Conservation (phyloP, 2,797 vertebrate genomes). For the Poeciliopsis paucimaculata region DNA sequence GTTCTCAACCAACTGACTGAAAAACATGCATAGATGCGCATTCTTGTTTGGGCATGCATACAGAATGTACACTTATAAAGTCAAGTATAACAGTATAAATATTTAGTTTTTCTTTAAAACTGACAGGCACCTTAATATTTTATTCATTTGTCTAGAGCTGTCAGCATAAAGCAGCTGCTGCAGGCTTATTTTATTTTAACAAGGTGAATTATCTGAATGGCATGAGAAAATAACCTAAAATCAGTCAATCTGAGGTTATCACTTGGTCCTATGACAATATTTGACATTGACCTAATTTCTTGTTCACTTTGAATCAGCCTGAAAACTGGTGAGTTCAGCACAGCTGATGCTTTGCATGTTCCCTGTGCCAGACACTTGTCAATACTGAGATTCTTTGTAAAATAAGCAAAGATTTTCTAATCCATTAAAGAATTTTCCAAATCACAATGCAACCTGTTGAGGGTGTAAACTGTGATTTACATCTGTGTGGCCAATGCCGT, state of each 20-base stretch:
- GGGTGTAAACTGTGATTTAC: no score
- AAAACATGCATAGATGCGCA: neutral
- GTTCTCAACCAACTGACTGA: neutral
- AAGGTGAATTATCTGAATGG: neutral
- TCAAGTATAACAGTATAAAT: neutral
- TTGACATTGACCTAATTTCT: neutral
- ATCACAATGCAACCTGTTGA: no score
- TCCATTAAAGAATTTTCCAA: no score
- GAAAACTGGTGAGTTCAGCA: neutral
- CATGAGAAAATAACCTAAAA: neutral
- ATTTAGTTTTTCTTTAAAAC: neutral
- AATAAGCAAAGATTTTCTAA: no score
- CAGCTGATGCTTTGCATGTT: no score
- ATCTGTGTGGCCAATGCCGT: no score
- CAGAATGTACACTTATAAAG: neutral
- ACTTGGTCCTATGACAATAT: neutral
- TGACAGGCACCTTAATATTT: neutral
- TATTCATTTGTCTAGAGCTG: neutral
- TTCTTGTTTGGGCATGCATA: neutral
- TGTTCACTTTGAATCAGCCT: neutral
- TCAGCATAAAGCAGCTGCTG: neutral
- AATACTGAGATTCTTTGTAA: no score
- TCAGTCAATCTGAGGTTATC: neutral
- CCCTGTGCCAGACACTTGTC: no score
- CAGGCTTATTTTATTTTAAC: neutral